Base-by-base conservation (phyloP, 2,113 vertebrate species). In the Butorides virescens region DNA sequence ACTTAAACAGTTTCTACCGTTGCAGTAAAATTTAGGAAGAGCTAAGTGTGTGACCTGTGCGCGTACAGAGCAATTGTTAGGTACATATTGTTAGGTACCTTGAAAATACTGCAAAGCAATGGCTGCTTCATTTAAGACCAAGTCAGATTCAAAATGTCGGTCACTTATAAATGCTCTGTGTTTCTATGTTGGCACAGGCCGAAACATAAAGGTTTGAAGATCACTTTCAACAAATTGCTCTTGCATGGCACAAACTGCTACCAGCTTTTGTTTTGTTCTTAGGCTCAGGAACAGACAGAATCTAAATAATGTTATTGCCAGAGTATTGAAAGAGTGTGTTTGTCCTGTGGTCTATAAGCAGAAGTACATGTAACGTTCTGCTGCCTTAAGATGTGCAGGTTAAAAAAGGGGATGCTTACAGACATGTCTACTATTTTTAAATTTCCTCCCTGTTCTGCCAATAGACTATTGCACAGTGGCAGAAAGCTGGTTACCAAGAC, bases 401-500 rank as follows among this genome's bases (percentile, higher is more conserved):
- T 65, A 74, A 44, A 65, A 65, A 88, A 81, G 14, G 12, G 18
- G 36, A 79, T 23, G 30, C 25, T 75, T 71, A 30, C 56, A 50
- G 16, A n/a, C 30, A 46, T 37, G 30, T 73, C 34, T 59, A 5
- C 19, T 59, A 15, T 32, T 6, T 5, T 67, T 52, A 49, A 0
- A 26, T 42, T 59, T 70, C 37, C 19, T 88, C 27, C 49, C 50
- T 94, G 65, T 59, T 65, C 56, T 25, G 19, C 76, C 39, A 76
- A 58, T 80, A 99, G 99, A 99, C 99, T 34, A 99, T 99, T 70
- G 99, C 99, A 37, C 99, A 99, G 97, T 99, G 99, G 99, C 98
- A 98, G 75, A 99, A 99, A 96, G 99, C 99, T 36, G 98, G 99
- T 39, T 99, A 99, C 98, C 99, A 99, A 96, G 99, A 99, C 62